Conservation (phyloP, 2,113 vertebrate genomes). For the Rhea pennata region DNA sequence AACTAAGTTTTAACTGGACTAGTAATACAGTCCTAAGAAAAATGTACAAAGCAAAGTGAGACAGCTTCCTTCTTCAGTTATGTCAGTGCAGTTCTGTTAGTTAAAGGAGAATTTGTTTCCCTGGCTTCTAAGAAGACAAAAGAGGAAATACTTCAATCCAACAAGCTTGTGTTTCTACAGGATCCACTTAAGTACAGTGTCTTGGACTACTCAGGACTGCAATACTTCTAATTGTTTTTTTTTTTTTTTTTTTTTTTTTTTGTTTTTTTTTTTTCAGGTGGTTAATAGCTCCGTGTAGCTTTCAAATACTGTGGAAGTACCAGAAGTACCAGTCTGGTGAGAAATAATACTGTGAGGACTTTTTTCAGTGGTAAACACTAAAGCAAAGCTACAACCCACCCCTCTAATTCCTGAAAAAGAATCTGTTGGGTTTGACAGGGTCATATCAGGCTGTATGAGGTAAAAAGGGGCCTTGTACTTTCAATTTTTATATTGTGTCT, state of each 20-base stretch:
- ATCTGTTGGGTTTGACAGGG: background rate
- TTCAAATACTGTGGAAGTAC: background rate
- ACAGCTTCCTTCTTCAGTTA: background rate
- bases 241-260: too few relatives aligned
- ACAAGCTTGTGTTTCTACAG: background rate
- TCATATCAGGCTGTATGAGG: background rate
- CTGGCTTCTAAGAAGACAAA: background rate
- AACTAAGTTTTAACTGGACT: background rate
- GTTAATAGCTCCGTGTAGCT: background rate
- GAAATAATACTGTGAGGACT: background rate
- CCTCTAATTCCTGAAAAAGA: too few relatives aligned
- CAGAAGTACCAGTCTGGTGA: background rate
- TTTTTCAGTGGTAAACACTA: background rate
- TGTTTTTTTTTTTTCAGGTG: too few relatives aligned
- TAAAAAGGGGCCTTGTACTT: background rate
- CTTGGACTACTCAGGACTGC: background rate
- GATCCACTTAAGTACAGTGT: background rate
- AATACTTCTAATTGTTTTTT: background rate
- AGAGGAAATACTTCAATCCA: background rate
- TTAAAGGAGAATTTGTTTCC: background rate
- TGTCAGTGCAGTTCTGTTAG: background rate
- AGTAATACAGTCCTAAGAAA: background rate
- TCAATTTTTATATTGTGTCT: background rate
- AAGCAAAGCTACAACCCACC: background rate
- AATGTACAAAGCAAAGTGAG: rapidly evolving